Evolutionary conservation across 2,797 vertebrate species (phyloP), one percentile per base, ranked within the genome.

Genomic region (Neostethus bicornis): DNA sequence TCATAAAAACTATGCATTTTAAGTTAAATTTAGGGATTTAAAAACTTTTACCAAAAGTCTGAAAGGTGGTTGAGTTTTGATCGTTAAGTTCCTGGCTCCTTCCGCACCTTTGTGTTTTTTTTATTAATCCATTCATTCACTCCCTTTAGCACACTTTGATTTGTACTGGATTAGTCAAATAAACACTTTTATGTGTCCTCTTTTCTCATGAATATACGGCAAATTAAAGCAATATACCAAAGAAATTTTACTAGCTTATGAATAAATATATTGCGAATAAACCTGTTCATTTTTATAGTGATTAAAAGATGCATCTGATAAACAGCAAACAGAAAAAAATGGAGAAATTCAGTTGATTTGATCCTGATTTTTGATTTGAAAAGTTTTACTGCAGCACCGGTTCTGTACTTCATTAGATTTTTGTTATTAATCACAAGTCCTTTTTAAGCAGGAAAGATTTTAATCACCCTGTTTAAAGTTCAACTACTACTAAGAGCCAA

Each of bases 81-180:
- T n/a, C n/a, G n/a, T n/a, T n/a, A n/a, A n/a, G n/a, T n/a, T n/a
- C n/a, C n/a, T n/a, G n/a, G n/a, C n/a, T n/a, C n/a, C n/a, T n/a
- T n/a, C n/a, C n/a, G 59, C 13, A 32, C 23, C 37, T 48, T 13
- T 21, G 12, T 10, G n/a, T 35, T 17, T 20, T 35, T 17, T 20
- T 42, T 9, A 41, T 35, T 24, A 6, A 26, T 26, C 29, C 5
- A 17, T 21, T 34, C 34, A 58, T 25, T 25, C 47, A 10, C 25
- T 44, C 53, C n/a, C n/a, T n/a, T n/a, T 55, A 17, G 29, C 35
- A 20, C 51, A 26, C 48, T 5, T 2, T 35, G 7, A 21, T 12
- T 14, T 44, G 38, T 21, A 14, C 16, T 43, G 49, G 26, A 32
- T 31, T 43, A 42, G 59, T 25, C 38, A 4, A 37, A 32, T 34